Conservation (phyloP, 2,113 vertebrate species). For the Baryphthengus martii region DNA sequence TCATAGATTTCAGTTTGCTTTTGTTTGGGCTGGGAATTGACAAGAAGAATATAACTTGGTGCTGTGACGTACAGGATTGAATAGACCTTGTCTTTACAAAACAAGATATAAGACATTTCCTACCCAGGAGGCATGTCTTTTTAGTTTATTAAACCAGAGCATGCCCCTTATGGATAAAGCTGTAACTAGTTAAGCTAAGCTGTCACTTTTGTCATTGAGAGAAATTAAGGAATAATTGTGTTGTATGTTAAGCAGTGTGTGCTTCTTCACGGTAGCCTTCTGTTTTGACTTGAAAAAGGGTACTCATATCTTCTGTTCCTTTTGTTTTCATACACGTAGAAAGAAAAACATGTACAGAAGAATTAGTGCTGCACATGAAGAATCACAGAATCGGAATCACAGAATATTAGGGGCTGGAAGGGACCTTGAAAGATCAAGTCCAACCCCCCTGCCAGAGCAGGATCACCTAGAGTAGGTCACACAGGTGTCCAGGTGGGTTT, state of each 20-base stretch:
- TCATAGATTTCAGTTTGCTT: neutral
- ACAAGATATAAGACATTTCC: neutral
- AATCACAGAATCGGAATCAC: no score
- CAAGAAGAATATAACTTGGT: fast-evolving
- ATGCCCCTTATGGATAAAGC: neutral
- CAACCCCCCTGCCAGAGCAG: no score
- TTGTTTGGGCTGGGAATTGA: neutral
- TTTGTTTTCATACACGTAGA: neutral
- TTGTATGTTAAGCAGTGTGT: neutral
- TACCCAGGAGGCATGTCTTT: neutral
- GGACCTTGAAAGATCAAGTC: no score
- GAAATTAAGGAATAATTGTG: neutral
- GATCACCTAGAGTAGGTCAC: no score
- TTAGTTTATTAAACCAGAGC: neutral
- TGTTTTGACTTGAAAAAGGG: neutral
- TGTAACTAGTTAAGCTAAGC: neutral
- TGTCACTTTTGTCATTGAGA: neutral
- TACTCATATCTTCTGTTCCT: neutral
- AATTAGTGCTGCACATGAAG: neutral
- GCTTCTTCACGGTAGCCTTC: neutral
- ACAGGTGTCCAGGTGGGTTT: no score
- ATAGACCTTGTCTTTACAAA: neutral
- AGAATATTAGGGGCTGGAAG: no score
- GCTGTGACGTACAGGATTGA: neutral
- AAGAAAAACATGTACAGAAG: neutral